These are phyloP conservation scores for Drosophila suzukii DNA, from an alignment of 1,140 invertebrate species.

Conservation along the genomic window DNA sequence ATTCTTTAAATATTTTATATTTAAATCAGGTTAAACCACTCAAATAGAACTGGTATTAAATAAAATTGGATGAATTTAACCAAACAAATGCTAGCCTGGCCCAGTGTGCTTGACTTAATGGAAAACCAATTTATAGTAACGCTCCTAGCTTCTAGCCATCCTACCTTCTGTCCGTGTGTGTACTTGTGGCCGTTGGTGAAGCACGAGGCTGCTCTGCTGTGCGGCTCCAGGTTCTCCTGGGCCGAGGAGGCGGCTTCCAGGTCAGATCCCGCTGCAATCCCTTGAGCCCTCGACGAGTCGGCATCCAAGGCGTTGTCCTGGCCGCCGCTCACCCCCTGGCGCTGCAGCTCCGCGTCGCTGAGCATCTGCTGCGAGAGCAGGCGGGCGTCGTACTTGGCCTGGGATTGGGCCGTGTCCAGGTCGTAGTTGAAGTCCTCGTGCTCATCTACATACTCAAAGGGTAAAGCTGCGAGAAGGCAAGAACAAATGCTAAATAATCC, in stretches of 20 bases:
- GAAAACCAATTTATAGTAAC: constrained; percentile 11
- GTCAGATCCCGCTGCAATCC: constrained; percentile 14
- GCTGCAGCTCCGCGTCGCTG: constrained; percentile 63
- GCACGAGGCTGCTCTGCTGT: constrained; percentile 78
- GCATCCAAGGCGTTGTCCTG: constrained; percentile 31
- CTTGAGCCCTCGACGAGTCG: constrained; percentile 14
- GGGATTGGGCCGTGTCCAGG: constrained; percentile 80
- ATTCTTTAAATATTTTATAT: too few relatives aligned
- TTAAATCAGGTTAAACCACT: too few relatives aligned
- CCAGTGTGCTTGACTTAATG: constrained; percentile 1
- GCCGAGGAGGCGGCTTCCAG: constrained; percentile 27
- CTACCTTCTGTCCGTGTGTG: constrained; percentile 83
- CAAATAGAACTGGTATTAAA: too few relatives aligned
- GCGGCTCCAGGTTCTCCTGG: constrained; percentile 75
- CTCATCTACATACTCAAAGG: constrained; percentile 79
- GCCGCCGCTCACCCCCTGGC: constrained; percentile 44
- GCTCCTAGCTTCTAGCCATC: constrained; percentile 3
- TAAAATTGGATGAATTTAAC: too few relatives aligned
- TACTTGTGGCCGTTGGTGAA: constrained; percentile 78
- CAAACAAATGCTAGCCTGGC: not conserved
- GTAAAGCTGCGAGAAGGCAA: constrained; percentile 54
- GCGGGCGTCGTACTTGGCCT: constrained; percentile 83
- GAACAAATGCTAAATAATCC: constrained; percentile 59
- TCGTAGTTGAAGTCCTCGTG: constrained; percentile 80
- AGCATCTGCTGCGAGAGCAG: constrained; percentile 82